These are phyloP conservation scores for Erannis defoliaria DNA, from an alignment of 2,888 invertebrate species.

Conservation along the genomic window DNA sequence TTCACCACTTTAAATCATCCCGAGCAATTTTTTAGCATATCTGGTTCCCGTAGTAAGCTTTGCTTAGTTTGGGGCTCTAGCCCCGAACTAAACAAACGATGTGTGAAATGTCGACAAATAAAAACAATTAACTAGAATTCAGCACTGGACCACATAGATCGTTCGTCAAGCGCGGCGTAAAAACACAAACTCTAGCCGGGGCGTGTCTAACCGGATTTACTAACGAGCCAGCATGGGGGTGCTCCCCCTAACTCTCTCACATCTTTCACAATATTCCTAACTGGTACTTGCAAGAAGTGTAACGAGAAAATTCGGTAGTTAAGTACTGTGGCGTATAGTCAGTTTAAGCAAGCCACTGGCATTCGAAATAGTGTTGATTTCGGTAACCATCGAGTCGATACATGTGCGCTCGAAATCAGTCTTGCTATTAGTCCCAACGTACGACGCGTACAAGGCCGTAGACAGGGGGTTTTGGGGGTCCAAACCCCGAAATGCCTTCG, in stretches of 20 bases:
- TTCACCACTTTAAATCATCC: too few relatives aligned
- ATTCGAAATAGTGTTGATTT: not conserved
- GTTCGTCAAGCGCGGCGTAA: conserved; percentile 4
- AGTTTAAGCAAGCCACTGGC: not conserved
- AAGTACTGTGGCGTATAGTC: not conserved
- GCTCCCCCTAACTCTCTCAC: conserved; percentile 9
- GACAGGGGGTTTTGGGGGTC: too few relatives aligned
- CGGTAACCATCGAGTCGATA: too few relatives aligned
- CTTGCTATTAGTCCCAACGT: too few relatives aligned
- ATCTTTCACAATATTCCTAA: not conserved
- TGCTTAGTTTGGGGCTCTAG: too few relatives aligned
- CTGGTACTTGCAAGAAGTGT: not conserved
- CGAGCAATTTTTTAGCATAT: too few relatives aligned
- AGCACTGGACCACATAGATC: conserved; percentile 1
- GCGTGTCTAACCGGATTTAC: conserved; percentile 12
- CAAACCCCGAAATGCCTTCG: too few relatives aligned
- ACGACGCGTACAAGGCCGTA: too few relatives aligned
- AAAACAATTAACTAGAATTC: not conserved
- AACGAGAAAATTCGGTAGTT: not conserved
- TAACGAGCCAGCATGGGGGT: conserved; percentile 9
- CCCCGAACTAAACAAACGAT: too few relatives aligned
- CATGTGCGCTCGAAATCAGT: too few relatives aligned
- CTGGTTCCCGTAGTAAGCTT: too few relatives aligned
- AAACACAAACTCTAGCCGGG: conserved; percentile 8
- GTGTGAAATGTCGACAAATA: too few relatives aligned